Conservation (phyloP, 1,140 invertebrate genomes). For the Zaprionus nigranus region DNA sequence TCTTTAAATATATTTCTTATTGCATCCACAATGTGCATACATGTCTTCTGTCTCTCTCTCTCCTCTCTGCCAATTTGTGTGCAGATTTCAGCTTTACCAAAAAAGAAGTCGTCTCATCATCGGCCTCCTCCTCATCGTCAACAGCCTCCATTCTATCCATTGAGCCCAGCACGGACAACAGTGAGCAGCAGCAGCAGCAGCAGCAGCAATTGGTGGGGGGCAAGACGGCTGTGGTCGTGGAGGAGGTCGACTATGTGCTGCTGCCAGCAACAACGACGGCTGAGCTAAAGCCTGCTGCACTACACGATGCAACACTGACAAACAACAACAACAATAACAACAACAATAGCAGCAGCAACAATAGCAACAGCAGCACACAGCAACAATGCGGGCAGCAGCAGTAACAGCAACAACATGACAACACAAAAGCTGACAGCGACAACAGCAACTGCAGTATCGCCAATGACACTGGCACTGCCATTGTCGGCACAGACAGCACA, state of each 20-base stretch:
- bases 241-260: constrained; percentile 60
- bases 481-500: constrained; percentile 17
- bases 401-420: no score
- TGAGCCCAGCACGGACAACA: constrained; percentile 50
- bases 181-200: constrained; percentile 16
- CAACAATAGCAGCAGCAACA: constrained; percentile 22
- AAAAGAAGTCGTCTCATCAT: constrained; percentile 58
- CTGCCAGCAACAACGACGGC: constrained; percentile 53
- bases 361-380: constrained; percentile 28
- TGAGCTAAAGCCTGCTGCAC: constrained; percentile 35
- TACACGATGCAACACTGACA: constrained; percentile 29
- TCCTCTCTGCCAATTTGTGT: not conserved
- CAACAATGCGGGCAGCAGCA: constrained; percentile 23
- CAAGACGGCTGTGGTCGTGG: constrained; percentile 29
- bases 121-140: constrained; percentile 63
- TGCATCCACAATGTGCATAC: not conserved
- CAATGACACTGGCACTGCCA: constrained; percentile 25
- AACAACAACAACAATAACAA: constrained; percentile 21
- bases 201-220: constrained; percentile 21
- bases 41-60: not conserved
- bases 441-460: not conserved
- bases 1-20: not conserved
- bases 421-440: constrained; percentile 37
- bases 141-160: constrained; percentile 69
- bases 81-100: constrained; percentile 76